These are phyloP conservation scores for Rhynchophorus ferrugineus DNA, from an alignment of 1,140 invertebrate species.

Conservation along the genomic window DNA sequence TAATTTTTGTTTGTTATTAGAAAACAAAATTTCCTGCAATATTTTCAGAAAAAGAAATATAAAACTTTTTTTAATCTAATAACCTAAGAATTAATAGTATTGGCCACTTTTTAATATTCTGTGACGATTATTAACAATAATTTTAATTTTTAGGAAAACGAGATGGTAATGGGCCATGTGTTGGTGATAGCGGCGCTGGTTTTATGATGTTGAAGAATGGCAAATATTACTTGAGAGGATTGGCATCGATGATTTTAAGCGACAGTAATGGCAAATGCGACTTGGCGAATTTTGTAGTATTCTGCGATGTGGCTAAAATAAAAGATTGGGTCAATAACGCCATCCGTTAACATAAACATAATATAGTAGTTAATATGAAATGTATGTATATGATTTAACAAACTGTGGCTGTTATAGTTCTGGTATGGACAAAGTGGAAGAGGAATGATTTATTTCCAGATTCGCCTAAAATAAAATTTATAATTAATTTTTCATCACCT, in stretches of 20 bases:
- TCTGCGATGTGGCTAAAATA: constrained; percentile 46
- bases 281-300: constrained; percentile 40
- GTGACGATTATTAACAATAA: neutral
- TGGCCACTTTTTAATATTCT: neutral
- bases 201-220: constrained; percentile 30
- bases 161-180: constrained; percentile 32
- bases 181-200: constrained; percentile 35
- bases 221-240: constrained; percentile 43
- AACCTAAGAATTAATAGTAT: too few relatives aligned
- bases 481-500: too few relatives aligned
- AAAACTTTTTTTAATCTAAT: too few relatives aligned
- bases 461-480: too few relatives aligned
- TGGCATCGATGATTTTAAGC: constrained; percentile 40
- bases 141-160: constrained; percentile 20
- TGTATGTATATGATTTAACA: too few relatives aligned
- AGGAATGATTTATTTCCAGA: too few relatives aligned
- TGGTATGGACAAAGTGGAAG: too few relatives aligned
- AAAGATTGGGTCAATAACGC: constrained; percentile 40
- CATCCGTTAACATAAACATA: constrained; percentile 8
- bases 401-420: too few relatives aligned
- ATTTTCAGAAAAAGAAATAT: too few relatives aligned
- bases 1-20: neutral
- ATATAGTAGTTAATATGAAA: too few relatives aligned
- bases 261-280: constrained; percentile 6
- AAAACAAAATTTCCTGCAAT: neutral